A percentile compares a stretch with the other conserved stretches of the same genome.
phyloP scores from a whole-genome alignment of 2,797 vertebrate species.

The Gephyroberyx darwinii region DNA sequence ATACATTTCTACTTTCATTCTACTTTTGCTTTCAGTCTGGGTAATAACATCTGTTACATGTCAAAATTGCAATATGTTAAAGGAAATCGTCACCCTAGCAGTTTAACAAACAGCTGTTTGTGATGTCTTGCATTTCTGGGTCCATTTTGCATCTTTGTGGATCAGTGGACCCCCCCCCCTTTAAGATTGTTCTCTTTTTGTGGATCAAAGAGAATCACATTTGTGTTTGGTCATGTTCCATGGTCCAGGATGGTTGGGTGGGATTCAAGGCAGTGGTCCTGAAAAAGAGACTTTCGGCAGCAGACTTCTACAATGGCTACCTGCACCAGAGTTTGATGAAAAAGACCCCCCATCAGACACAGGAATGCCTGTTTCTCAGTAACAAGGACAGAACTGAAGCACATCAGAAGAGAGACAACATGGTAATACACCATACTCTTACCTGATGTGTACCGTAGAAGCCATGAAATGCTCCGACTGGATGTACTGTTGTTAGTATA shows the following conservation, averaged over 20 bases:
- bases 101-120: too few species aligned
- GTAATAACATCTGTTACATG: too few species aligned
- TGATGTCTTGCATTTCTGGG: too few species aligned
- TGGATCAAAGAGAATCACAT: neutral
- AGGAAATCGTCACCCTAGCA: too few species aligned
- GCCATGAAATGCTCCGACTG: neutral
- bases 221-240: neutral
- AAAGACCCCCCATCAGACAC: conserved; percentile 24
- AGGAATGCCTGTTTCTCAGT: conserved; percentile 83
- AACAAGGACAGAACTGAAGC: conserved; percentile 52
- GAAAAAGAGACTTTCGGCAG: conserved; percentile 88
- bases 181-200: neutral
- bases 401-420: conserved; percentile 7
- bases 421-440: conserved; percentile 6
- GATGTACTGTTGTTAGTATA: conserved; percentile 1
- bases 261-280: conserved; percentile 86
- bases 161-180: too few species aligned
- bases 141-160: too few species aligned
- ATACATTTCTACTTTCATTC: too few species aligned
- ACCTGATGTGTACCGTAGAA: neutral
- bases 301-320: conserved; percentile 97
- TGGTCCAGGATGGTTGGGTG: conserved; percentile 89
- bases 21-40: too few species aligned
- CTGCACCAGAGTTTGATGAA: conserved; percentile 83
- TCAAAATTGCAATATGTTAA: too few species aligned